A percentile compares a stretch with the other conserved stretches of the same genome.
phyloP scores from a whole-genome alignment of 2,888 invertebrate genomes.

The Eupeodes luniger region DNA sequence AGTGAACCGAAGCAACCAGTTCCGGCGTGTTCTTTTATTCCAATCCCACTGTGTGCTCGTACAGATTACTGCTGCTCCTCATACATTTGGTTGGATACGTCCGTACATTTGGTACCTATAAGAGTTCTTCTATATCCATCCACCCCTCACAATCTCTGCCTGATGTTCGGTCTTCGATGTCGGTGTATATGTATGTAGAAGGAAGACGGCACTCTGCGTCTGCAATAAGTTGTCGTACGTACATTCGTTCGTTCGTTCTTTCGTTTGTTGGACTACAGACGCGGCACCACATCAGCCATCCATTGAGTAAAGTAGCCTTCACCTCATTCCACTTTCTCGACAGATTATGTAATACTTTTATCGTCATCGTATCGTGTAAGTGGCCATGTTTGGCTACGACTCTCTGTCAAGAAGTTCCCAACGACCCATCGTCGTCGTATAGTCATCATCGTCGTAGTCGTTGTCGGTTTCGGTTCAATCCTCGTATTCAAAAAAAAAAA shows the following conservation, averaged over 20 bases:
- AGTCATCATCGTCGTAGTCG: slow-evolving; percentile 15
- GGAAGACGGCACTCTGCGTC: slow-evolving; percentile 50
- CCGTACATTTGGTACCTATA: not conserved
- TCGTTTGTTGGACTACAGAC: slow-evolving; percentile 50
- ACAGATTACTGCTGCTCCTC: slow-evolving; percentile 48
- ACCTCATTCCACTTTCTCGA: slow-evolving; percentile 66
- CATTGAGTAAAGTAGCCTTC: slow-evolving; percentile 50
- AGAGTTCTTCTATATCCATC: slow-evolving; percentile 48
- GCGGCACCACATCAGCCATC: slow-evolving; percentile 52
- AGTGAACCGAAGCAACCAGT: slow-evolving; percentile 61
- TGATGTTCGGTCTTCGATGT: not conserved
- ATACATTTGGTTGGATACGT: slow-evolving; percentile 65
- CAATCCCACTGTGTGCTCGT: slow-evolving; percentile 60
- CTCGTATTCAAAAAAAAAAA: slow-evolving; percentile 47
- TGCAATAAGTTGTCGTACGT: slow-evolving; percentile 41
- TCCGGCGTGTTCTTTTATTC: slow-evolving; percentile 63
- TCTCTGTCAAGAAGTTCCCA: slow-evolving; percentile 64
- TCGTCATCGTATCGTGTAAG: slow-evolving; percentile 68
- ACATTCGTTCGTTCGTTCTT: slow-evolving; percentile 38
- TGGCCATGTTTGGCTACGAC: slow-evolving; percentile 61
- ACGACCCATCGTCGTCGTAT: slow-evolving; percentile 44
- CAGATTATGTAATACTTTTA: slow-evolving; percentile 75
- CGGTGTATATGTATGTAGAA: not conserved
- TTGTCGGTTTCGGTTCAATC: slow-evolving; percentile 39
- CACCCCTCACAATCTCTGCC: slow-evolving; percentile 38